Percentiles rank a stretch among this genome's conserved stretches.
phyloP scores from a whole-genome alignment of 2,888 invertebrate genomes.

The Epirrhoe tristata region DNA sequence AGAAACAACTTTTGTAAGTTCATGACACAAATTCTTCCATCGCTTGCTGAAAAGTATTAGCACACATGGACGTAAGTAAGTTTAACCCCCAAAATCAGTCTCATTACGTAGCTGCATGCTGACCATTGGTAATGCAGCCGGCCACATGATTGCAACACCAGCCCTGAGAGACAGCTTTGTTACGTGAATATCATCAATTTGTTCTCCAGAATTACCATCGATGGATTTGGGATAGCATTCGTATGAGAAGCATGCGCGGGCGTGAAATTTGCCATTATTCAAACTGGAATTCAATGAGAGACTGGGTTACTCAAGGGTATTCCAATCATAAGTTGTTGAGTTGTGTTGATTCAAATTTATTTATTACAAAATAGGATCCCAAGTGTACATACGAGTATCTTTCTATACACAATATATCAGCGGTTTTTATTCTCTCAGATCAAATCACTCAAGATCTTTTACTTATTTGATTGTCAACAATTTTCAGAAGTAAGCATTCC shows the following conservation, averaged over 20 bases:
- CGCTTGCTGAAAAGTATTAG: no score
- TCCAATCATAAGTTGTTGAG: conserved; percentile 4
- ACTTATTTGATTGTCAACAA: no score
- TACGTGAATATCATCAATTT: conserved; percentile 49
- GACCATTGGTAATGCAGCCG: conserved; percentile 71
- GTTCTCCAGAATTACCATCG: conserved; percentile 31
- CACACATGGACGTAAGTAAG: not conserved
- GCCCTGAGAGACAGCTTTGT: conserved; percentile 54
- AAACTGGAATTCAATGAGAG: conserved; percentile 21
- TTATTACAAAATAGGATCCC: not conserved
- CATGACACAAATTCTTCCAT: no score
- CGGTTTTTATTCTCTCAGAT: no score
- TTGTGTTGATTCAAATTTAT: not conserved
- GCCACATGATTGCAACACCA: conserved; percentile 66
- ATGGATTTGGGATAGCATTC: conserved; percentile 34
- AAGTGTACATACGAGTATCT: no score
- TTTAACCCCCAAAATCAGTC: conserved; percentile 8
- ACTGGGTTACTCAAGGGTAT: not conserved
- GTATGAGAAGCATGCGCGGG: conserved; percentile 16
- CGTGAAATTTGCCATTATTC: conserved; percentile 24
- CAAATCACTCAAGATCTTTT: no score
- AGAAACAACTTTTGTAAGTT: no score
- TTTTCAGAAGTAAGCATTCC: no score
- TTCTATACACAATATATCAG: no score
- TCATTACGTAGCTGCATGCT: conserved; percentile 15